phyloP scores from a whole-genome alignment of 2,113 vertebrate species.

The Nothoprocta perdicaria region DNA sequence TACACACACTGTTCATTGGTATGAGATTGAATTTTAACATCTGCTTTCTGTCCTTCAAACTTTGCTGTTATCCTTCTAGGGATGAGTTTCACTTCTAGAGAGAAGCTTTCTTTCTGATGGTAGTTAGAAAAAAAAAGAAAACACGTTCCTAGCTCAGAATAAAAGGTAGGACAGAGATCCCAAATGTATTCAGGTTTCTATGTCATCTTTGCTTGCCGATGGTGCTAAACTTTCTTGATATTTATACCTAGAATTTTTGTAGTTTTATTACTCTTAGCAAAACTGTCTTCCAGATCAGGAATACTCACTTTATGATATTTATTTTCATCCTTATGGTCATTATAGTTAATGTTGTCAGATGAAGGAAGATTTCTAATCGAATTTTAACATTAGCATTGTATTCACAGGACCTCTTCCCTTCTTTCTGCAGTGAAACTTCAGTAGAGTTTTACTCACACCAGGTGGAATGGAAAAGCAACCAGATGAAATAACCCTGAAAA shows the following conservation, averaged over 20 bases:
- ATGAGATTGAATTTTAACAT: neutral
- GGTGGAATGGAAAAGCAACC: neutral
- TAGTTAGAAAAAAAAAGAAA: too few relatives aligned
- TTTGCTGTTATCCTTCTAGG: neutral
- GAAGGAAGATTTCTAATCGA: neutral
- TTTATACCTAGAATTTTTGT: neutral
- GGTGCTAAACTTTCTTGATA: neutral
- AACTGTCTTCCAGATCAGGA: neutral
- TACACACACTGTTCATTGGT: neutral
- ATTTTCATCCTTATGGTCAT: neutral
- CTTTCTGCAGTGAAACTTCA: neutral
- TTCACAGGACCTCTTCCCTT: neutral
- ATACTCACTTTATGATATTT: neutral
- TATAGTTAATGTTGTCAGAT: neutral
- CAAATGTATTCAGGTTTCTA: neutral
- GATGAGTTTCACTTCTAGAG: neutral
- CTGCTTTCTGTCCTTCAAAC: neutral
- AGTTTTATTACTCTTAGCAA: neutral
- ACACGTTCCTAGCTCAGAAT: neutral
- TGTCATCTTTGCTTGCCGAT: neutral
- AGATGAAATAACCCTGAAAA: neutral
- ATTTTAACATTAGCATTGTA: neutral
- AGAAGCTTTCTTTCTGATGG: neutral
- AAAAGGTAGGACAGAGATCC: neutral
- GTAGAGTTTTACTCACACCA: neutral